These are phyloP conservation scores for Taeniopygia guttata DNA, from an alignment of 2,797 vertebrate genomes.

Conservation along the genomic window DNA sequence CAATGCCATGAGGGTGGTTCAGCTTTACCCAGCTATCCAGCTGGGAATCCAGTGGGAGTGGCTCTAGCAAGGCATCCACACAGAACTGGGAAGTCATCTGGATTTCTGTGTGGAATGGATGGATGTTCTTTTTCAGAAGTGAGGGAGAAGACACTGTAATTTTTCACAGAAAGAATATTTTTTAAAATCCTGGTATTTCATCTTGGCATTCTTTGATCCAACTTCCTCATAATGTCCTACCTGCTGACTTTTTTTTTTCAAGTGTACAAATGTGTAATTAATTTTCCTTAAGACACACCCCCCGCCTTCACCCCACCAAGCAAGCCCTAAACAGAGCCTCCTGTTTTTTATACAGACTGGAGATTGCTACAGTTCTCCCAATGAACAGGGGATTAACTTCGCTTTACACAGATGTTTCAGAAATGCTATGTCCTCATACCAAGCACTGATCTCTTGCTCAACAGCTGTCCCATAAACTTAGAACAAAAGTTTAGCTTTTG, in stretches of 20 bases:
- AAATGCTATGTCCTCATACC: neutral
- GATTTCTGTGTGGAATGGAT: neutral
- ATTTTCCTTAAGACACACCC: neutral
- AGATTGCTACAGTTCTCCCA: neutral
- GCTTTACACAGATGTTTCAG: neutral
- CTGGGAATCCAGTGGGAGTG: accelerated
- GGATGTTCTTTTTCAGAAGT: neutral
- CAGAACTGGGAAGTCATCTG: neutral
- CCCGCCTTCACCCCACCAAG: accelerated
- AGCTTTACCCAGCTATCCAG: neutral
- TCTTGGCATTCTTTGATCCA: neutral
- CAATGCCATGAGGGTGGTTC: neutral
- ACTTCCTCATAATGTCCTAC: neutral
- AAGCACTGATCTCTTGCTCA: neutral
- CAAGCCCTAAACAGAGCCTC: neutral
- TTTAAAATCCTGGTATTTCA: neutral
- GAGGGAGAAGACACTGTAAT: neutral
- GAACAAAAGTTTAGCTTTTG: neutral
- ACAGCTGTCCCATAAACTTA: neutral
- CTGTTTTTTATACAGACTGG: neutral
- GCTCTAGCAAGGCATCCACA: neutral
- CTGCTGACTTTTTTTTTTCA: neutral
- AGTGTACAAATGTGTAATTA: neutral
- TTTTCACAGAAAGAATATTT: neutral
- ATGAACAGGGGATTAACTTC: neutral